Evolutionary conservation across 2,113 vertebrate species (phyloP), one percentile per base, ranked within the genome.

Genomic region (Hemibagrus wyckioides): DNA sequence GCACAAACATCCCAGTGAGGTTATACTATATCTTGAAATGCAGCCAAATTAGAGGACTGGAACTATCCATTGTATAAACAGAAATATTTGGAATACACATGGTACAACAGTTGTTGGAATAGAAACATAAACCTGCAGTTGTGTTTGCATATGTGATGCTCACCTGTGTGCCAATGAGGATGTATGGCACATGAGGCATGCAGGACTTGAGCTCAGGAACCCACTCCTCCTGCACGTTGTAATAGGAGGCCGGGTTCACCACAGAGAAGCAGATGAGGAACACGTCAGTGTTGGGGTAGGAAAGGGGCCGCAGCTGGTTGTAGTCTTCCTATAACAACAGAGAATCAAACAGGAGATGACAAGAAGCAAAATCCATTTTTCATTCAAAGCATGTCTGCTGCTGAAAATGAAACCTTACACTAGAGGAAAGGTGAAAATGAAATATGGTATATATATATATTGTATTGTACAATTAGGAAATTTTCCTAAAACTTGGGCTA

Each of bases 221-320:
- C 97, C 97, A 97, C 54, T 97, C 97, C 84, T 97, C 97, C 91
- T 97, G 96, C 80, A 97, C 96, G 0, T 97, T 97, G 92, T 97
- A 96, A 89, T 96, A 97, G 0, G 97, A 97, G 80, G 97, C 96
- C 1, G 97, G 96, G 82, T 97, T 97, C 14, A 97, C 97, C 28
- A 97, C 97, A 0, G 97, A 97, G 92, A 97, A 97, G 90, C 97
- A 97, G 94, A 97, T 97, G 88, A 97, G 89, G 91, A 97, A 97
- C 69, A 97, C 96, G 0, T 97, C 97, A 0, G 97, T 97, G 94
- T 97, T 97, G 92, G 97, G 96, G 89, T 97, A 97, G 88, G 97
- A 97, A 76, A 97, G 94, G 0, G 97, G 97, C 65, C 97, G 92
- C 88, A 97, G 93, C 92, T 97, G 96, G 90, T 97, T 97, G 91